Conservation (phyloP, 2,888 invertebrate species). For the Petrolisthes manimaculis region DNA sequence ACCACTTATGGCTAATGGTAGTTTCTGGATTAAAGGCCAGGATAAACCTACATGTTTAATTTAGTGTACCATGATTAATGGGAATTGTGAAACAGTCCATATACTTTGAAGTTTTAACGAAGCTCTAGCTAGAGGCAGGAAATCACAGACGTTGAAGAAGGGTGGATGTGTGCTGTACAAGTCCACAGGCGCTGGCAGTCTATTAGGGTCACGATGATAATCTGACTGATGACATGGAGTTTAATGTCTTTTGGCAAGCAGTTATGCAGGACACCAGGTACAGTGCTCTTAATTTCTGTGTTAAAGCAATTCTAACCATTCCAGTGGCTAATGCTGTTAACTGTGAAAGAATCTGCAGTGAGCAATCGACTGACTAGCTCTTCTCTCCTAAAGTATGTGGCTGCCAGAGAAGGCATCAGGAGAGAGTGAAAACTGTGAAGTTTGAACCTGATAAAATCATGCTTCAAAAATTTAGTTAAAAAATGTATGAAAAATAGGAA, state of each 20-base stretch:
- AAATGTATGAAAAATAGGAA: too few relatives aligned
- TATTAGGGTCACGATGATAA: conserved; percentile 22
- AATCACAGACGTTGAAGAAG: too few relatives aligned
- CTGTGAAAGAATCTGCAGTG: conserved; percentile 15
- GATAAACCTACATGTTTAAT: too few relatives aligned
- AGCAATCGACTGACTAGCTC: conserved; percentile 14
- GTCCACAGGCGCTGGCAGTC: too few relatives aligned
- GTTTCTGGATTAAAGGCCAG: too few relatives aligned
- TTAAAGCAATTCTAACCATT: conserved; percentile 24
- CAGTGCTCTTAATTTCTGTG: conserved; percentile 20
- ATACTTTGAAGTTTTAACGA: too few relatives aligned
- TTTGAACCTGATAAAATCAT: conserved; percentile 20
- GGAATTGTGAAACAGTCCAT: too few relatives aligned
- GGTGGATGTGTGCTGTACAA: too few relatives aligned
- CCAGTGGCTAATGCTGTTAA: conserved; percentile 16
- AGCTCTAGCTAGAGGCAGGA: too few relatives aligned
- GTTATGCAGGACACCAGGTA: conserved; percentile 22
- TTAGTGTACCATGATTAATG: too few relatives aligned
- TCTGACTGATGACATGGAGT: conserved; percentile 24
- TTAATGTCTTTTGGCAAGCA: conserved; percentile 24
- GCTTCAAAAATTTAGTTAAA: conserved; percentile 15
- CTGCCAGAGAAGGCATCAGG: conserved; percentile 20
- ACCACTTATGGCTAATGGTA: too few relatives aligned
- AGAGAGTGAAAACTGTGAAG: too few relatives aligned
- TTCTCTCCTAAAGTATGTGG: conserved; percentile 24